Base-by-base conservation (phyloP, 2,888 invertebrate genomes). In the Petrophora chlorosata region DNA sequence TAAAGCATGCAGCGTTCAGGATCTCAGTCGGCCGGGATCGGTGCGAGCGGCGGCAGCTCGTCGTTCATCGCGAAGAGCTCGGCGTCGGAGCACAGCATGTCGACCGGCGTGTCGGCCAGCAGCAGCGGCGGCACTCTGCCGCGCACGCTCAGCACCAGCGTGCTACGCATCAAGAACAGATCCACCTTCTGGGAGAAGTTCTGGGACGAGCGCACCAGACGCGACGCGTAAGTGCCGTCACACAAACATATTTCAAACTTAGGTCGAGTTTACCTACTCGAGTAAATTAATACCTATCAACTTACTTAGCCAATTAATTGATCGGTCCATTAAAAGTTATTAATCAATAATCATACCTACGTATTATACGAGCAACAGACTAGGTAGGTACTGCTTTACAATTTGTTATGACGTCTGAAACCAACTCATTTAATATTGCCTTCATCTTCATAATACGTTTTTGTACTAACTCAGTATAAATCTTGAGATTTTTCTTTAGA, bases 141-240 rank as follows among this genome's bases (percentile, higher is more conserved):
- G 2, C 90, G 95, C 54, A 95, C 95, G 7, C 92, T 94, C 56
- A 95, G 95, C 79, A 96, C 96, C 54, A 95, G 95, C 65, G 95
- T 95, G 25, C 92, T 97, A 39, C 91, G 95, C 67, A 94, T 95
- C 73, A 94, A 95, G 72, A 93, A 94, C 78, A 91, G 95, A 66
- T 94, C 94, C 54, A 92, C 94, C 33, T 97, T 96, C 82, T 96
- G 96, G 96, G 95, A 96, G 74, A 95, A 96, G 82, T 95, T 95
- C 85, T 94, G 94, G 93, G 93, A 94, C 65, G 93, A 94, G 62
- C 91, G 93, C 63, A 92, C 92, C 52, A 92, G 92, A 59, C 89
- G 94, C 61, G 93, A 94, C 77, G 92, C 91, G 94, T 94, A 91
- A 94, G 94, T 94, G 39, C 25, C 10, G 1, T 19, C 7, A 3